A percentile compares a stretch with the other conserved stretches of the same genome.
Conservation (phyloP, 1,140 invertebrate species). For the Meloidogyne exigua region DNA sequence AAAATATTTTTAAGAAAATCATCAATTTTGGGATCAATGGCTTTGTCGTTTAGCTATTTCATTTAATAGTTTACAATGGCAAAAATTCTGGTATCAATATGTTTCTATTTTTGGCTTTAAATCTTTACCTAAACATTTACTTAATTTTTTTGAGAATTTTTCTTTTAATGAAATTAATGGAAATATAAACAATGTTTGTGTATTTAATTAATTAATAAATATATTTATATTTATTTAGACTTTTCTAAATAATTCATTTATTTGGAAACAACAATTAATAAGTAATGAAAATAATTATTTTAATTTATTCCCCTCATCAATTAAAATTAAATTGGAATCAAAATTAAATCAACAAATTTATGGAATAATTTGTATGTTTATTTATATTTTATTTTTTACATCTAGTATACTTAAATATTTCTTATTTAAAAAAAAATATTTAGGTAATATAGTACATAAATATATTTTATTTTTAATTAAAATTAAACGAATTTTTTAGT, state of each 20-base stretch:
- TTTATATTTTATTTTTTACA: too few species aligned
- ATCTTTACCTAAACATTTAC: conserved; percentile 19
- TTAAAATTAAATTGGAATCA: too few species aligned
- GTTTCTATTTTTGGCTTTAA: conserved; percentile 18
- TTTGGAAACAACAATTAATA: background rate
- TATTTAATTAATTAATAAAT: background rate
- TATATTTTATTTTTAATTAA: background rate
- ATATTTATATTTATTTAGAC: background rate
- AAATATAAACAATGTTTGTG: background rate
- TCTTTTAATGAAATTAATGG: background rate
- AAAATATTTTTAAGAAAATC: conserved; percentile 3
- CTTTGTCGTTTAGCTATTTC: conserved; percentile 23
- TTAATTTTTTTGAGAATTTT: conserved; percentile 11
- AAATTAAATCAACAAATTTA: background rate
- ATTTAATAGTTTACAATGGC: conserved; percentile 17
- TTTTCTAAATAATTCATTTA: background rate
- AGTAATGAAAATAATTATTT: background rate
- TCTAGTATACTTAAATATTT: too few species aligned
- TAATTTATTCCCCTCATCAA: too few species aligned
- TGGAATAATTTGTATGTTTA: background rate
- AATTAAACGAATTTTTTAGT: background rate
- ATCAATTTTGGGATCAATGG: conserved; percentile 26
- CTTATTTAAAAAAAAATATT: too few species aligned
- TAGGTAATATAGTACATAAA: too few species aligned
- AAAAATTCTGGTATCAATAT: conserved; percentile 19